Percentiles rank a stretch among this genome's conserved stretches.
These are phyloP conservation scores for Dryococelus australis DNA, from an alignment of 2,888 invertebrate species.

Conservation along the genomic window DNA sequence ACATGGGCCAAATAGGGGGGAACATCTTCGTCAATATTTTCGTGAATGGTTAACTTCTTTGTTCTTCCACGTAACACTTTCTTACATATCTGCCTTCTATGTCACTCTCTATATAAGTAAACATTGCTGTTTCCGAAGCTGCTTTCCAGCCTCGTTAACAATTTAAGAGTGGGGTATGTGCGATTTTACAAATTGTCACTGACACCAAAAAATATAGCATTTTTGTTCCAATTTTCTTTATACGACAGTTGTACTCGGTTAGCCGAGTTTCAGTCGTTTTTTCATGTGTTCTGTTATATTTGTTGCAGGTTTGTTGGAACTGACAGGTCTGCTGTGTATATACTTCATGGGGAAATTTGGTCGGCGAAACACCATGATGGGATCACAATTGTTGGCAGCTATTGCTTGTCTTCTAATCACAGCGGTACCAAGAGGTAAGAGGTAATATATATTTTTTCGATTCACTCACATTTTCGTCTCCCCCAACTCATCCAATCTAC, in stretches of 20 bases:
- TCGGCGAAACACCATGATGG: slow-evolving; percentile 70
- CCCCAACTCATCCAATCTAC: no score
- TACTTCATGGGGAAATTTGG: slow-evolving; percentile 72
- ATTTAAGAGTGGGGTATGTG: no score
- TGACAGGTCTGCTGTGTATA: slow-evolving; percentile 61
- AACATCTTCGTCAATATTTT: slow-evolving; percentile 83
- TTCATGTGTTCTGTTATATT: neutral
- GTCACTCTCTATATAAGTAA: no score
- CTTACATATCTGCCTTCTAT: no score
- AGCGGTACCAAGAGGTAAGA: slow-evolving; percentile 60
- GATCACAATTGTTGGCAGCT: slow-evolving; percentile 71
- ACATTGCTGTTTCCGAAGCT: no score
- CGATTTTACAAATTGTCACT: no score
- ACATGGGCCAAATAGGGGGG: slow-evolving; percentile 80
- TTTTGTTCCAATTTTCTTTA: neutral
- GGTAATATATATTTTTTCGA: no score
- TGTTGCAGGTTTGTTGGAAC: slow-evolving; percentile 18
- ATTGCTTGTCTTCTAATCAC: slow-evolving; percentile 71
- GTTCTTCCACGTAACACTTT: no score
- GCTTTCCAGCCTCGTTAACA: no score
- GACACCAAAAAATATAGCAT: neutral
- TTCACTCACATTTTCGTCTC: no score
- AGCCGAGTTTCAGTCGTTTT: neutral
- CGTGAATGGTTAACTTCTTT: neutral
- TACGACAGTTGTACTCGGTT: neutral